Evolutionary conservation across 2,797 vertebrate genomes (phyloP).

Genomic region (Parauchenoglanis ngamensis): DNA sequence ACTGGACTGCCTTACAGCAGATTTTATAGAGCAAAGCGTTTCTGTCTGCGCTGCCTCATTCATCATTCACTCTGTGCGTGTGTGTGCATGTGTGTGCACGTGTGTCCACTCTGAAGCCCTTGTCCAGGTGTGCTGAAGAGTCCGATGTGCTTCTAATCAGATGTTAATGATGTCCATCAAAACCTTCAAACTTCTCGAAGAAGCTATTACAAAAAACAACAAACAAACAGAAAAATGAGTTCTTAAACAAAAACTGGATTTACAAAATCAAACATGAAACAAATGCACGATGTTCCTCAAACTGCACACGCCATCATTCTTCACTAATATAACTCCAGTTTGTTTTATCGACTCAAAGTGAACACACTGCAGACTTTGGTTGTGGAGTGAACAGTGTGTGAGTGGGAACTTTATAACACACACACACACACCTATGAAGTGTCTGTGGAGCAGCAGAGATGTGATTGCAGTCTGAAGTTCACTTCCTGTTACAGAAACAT

Average conservation of each 20-base stretch:
- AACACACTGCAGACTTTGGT: no score
- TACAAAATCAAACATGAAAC: neutral
- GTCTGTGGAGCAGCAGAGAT: no score
- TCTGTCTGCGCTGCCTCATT: slow-evolving; percentile 8
- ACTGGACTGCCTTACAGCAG: neutral
- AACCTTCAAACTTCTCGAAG: neutral
- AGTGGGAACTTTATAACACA: no score
- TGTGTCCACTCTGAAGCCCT: neutral
- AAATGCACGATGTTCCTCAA: neutral
- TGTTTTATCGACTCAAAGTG: neutral
- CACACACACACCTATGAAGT: no score
- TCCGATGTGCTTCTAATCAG: slow-evolving; percentile 10
- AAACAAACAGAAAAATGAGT: neutral
- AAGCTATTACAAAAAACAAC: neutral
- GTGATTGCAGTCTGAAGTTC: no score
- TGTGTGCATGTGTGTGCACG: neutral
- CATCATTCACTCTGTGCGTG: neutral
- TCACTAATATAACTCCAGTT: neutral
- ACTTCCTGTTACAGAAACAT: no score
- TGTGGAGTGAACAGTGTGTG: neutral
- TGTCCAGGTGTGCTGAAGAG: neutral
- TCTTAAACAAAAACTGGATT: neutral
- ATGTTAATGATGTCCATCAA: neutral
- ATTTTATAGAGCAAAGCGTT: slow-evolving; percentile 11
- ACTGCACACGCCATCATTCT: neutral